Evolutionary conservation across 2,797 vertebrate species (phyloP), one percentile per base, ranked within the genome.

Genomic region (Setipinna tenuifilis): DNA sequence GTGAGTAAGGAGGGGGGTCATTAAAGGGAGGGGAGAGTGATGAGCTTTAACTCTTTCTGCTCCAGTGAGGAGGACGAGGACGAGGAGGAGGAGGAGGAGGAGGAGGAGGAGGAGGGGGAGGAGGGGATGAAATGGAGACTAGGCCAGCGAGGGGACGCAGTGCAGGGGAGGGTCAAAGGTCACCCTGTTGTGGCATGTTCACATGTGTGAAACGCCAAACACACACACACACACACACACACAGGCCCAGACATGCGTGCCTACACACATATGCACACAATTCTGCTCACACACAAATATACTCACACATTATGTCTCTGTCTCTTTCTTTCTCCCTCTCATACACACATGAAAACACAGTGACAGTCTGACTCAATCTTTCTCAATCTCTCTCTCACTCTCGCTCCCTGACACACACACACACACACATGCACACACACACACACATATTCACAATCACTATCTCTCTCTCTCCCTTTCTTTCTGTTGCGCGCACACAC

Each of bases 21-120:
- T 90, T 50, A 83, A 86, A 85, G 78, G 25, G 61, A 83, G 84
- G 86, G 71, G 75, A 86, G 90, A 89, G 87, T 46, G 86, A 87
- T 88, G 90, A 83, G 41, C 41, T 84, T 94, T 94, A 94, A 94
- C 93, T 93, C 93, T 89, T 93, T 94, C 91, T 91, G 90, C 85
- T 92, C 92, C 89, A 83, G 57, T 83, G 46, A 62, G n/a, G 16
- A 87, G 62, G 41, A 28, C 41, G 31, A 21, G 44, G 75, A 68
- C 31, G 28, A 88, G 89, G 85, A 86, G 68, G 86, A 90, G 90
- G 89, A 88, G 91, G 90, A 89, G 92, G 46, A 41, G 25, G 92
- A 92, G 88, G 89, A 88, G 89, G 90, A 87, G 90, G 89, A 93
- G 92, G 92, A 93, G 85, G 89, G 92, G 92, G 46, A 48, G 6